Conservation (phyloP, 2,888 invertebrate genomes). For the Trissolcus japonicus region DNA sequence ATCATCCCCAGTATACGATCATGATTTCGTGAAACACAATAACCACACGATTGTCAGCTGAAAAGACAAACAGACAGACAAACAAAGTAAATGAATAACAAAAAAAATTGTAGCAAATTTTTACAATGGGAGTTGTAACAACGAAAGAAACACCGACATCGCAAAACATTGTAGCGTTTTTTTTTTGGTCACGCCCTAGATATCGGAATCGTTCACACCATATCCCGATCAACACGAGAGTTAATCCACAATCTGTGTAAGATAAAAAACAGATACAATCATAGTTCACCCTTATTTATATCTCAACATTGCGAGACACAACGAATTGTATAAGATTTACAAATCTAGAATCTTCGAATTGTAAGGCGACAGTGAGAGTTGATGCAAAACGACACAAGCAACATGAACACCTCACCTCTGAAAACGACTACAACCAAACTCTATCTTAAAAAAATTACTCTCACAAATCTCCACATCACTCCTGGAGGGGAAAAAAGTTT, state of each 20-base stretch:
- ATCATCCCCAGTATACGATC: conserved; percentile 7
- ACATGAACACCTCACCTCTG: not conserved
- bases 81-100: conserved; percentile 12
- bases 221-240: conserved; percentile 32
- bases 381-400: not conserved
- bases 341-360: conserved; percentile 31
- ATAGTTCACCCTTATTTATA: no score
- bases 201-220: conserved; percentile 34
- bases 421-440: conserved; percentile 10
- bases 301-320: conserved; percentile 37
- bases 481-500: not conserved
- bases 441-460: conserved; percentile 17
- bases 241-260: conserved; percentile 33
- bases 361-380: conserved; percentile 9
- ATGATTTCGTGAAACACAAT: conserved; percentile 45
- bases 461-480: conserved; percentile 7
- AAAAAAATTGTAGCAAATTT: conserved; percentile 26
- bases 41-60: conserved; percentile 41
- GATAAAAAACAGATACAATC: no score
- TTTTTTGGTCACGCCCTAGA: conserved; percentile 35
- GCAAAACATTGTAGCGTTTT: conserved; percentile 33
- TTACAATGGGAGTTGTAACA: conserved; percentile 18
- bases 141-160: conserved; percentile 31
- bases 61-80: conserved; percentile 7
- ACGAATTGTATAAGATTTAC: conserved; percentile 41